Conservation (phyloP, 2,113 vertebrate genomes). For the Phycodurus eques region DNA sequence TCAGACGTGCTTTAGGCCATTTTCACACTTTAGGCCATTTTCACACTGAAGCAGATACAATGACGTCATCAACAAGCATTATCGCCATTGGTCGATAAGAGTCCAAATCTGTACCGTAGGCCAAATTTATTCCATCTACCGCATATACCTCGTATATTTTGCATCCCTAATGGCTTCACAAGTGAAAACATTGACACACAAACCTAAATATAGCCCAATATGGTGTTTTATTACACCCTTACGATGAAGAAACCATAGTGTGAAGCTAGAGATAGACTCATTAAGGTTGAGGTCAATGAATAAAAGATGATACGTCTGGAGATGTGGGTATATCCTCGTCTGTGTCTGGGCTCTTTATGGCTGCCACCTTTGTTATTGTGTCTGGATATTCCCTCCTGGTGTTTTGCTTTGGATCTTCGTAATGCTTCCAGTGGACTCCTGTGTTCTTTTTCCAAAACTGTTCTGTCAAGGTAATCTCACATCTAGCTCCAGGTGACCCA, state of each 20-base stretch:
- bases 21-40: no score
- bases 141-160: not conserved
- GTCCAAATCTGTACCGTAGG: not conserved
- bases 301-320: constrained; percentile 55
- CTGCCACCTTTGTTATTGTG: not conserved
- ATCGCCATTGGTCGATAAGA: not conserved
- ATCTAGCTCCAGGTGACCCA: constrained; percentile 5
- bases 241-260: constrained; percentile 18
- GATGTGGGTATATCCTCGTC: constrained; percentile 43
- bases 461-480: not conserved
- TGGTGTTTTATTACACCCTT: constrained; percentile 22
- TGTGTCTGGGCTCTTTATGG: constrained; percentile 34
- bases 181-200: not conserved
- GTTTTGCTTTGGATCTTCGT: constrained; percentile 2
- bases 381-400: constrained; percentile 5
- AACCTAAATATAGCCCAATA: not conserved
- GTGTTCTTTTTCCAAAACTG: not conserved
- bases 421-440: constrained; percentile 8
- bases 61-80: no score
- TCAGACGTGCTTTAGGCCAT: no score
- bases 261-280: constrained; percentile 46
- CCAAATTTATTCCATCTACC: not conserved
- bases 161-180: not conserved
- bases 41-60: no score
- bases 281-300: constrained; percentile 62